These are phyloP conservation scores for Sylvia atricapilla DNA, from an alignment of 2,113 vertebrate genomes.

Conservation along the genomic window DNA sequence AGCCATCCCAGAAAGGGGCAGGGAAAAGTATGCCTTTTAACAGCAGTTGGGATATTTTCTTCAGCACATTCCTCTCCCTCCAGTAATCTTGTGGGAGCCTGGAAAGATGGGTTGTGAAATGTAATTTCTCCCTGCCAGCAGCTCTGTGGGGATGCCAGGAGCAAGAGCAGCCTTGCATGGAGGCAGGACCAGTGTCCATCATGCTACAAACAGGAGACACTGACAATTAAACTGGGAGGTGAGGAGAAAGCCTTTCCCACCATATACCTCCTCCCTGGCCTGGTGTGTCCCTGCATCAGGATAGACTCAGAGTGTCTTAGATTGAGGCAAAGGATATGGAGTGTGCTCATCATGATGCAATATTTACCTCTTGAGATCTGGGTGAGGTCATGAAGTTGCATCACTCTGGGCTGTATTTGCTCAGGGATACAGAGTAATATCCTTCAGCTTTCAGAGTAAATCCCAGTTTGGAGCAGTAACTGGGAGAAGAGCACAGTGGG, in stretches of 20 bases:
- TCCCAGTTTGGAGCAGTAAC: not conserved
- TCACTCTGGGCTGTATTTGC: not conserved
- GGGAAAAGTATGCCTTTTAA: constrained; percentile 25
- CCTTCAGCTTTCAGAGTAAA: not conserved
- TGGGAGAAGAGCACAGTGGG: not conserved
- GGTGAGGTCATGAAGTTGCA: not conserved
- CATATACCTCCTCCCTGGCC: not conserved
- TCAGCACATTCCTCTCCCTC: constrained; percentile 6
- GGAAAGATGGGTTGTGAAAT: constrained; percentile 13
- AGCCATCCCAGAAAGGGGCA: not conserved
- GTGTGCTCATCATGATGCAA: accelerated
- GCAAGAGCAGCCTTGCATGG: not conserved
- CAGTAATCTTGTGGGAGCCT: constrained; percentile 26
- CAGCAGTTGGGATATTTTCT: constrained; percentile 44
- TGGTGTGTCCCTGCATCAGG: not conserved
- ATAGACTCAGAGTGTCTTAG: not conserved
- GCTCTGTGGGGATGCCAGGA: not conserved
- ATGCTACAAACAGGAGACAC: not conserved
- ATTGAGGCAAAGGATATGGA: not conserved
- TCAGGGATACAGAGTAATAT: not conserved
- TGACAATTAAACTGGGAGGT: not conserved
- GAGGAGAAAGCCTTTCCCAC: not conserved
- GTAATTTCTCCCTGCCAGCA: not conserved
- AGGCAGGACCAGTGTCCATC: not conserved
- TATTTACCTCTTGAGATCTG: not conserved